A percentile compares a stretch with the other conserved stretches of the same genome.
Evolutionary conservation across 1,140 invertebrate genomes (phyloP).

Genomic region (Drosophila tropicalis): DNA sequence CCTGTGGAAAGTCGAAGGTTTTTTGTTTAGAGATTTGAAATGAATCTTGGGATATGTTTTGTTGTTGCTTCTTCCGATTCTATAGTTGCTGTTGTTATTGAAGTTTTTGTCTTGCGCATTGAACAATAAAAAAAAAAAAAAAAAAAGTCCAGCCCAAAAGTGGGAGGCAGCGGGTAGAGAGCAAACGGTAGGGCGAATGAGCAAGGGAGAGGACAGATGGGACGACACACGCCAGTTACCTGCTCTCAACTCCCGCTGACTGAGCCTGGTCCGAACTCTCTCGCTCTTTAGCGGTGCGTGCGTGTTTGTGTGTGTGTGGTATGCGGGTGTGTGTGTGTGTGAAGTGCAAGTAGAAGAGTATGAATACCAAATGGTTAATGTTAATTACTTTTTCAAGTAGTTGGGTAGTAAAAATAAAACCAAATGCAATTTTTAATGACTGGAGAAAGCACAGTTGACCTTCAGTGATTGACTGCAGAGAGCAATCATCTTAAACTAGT

Average conservation of each 20-base stretch:
- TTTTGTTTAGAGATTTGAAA: neutral
- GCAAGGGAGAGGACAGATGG: neutral
- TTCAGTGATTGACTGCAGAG: conserved; percentile 35
- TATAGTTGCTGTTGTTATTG: neutral
- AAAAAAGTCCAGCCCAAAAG: conserved; percentile 19
- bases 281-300: neutral
- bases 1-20: too few species aligned
- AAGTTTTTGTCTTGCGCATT: conserved; percentile 8
- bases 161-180: neutral
- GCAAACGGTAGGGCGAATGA: neutral
- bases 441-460: conserved; percentile 59
- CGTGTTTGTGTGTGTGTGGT: conserved; percentile 4
- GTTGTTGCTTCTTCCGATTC: neutral
- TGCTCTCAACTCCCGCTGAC: conserved; percentile 6
- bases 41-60: neutral
- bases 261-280: conserved; percentile 15
- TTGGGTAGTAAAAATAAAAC: conserved; percentile 32
- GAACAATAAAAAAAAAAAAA: neutral
- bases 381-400: conserved; percentile 60
- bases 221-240: conserved; percentile 16
- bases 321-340: conserved; percentile 7
- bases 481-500: neutral
- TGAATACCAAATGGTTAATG: conserved; percentile 42
- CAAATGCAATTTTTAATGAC: conserved; percentile 49
- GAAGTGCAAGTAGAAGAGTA: conserved; percentile 33